Base-by-base conservation (phyloP, 2,113 vertebrate species). In the Cheilinus undulatus region DNA sequence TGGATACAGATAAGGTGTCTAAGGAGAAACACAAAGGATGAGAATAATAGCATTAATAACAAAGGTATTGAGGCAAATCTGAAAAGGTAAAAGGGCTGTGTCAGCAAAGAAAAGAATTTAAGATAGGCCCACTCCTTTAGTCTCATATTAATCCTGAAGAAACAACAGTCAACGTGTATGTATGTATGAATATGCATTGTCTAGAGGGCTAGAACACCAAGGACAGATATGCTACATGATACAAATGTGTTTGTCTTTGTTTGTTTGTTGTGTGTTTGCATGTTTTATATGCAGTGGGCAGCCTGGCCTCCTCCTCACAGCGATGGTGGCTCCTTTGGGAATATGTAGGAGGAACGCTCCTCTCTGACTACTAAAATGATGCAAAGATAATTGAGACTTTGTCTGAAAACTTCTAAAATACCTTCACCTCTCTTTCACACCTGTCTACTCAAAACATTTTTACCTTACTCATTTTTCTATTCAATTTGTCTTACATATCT, bases 1-100 rank as follows among this genome's bases (percentile, higher is more conserved):
- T 97, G 92, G 98, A 99, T 36, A 98, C 97, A 0, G 97, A 99
- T 42, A 99, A 93, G 0, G 97, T 97, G 84, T 99, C 97, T 99
- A 88, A 32, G 69, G 48, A 57, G 45, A 58, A 6, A 30, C n/a
- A n/a, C n/a, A 50, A 19, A 36, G 54, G 24, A 45, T 13, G 7
- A 8, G 4, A 8, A 59, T 23, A 8, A 53, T 32, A 11, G 45
- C 36, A 3, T 38, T 0, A 0, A 22, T 12, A 38, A 27, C 17
- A 15, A 5, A 34, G 30, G 0, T 11, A 24, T 5, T 5, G 5
- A 7, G 12, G 17, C 14, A 52, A 4, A 59, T 34, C 32, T 34
- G 32, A 1, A 34, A 34, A 12, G 15, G 15, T 3, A 40, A 17
- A 17, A 17, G 38, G 14, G 14, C 15, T 17, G 13, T 17, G 3